Percentiles rank a stretch among this genome's conserved stretches.
phyloP scores from a whole-genome alignment of 2,888 invertebrate genomes.

The Phragmatobia fuliginosa region DNA sequence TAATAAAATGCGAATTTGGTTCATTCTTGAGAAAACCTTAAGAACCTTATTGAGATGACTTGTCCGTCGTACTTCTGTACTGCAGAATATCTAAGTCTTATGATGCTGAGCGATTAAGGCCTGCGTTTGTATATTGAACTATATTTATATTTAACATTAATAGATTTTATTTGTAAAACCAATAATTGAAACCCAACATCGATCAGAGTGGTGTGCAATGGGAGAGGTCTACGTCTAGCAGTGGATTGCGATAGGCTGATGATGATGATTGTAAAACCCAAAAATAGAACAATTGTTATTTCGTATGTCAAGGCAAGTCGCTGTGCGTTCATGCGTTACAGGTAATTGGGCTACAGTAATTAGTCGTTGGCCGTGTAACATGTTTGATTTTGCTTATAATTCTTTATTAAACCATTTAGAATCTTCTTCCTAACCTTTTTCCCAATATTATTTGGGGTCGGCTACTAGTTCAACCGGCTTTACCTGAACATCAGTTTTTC shows the following conservation, averaged over 20 bases:
- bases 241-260: no score
- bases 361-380: not conserved
- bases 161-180: no score
- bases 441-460: no score
- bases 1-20: no score
- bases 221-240: no score
- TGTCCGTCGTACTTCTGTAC: not conserved
- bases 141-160: not conserved
- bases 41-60: not conserved
- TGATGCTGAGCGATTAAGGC: not conserved
- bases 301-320: conserved; percentile 1
- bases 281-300: not conserved
- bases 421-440: no score
- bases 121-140: not conserved
- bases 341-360: not conserved
- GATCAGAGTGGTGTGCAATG: no score
- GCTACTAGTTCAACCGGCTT: no score
- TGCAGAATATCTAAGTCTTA: not conserved
- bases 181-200: no score
- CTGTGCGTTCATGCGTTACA: conserved; percentile 1
- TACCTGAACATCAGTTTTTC: no score
- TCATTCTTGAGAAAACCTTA: no score
- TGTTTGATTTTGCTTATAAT: not conserved
- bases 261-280: not conserved
- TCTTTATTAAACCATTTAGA: no score